A percentile compares a stretch with the other conserved stretches of the same genome.
Evolutionary conservation across 2,888 invertebrate genomes (phyloP).

Genomic region (Deladenus siricidicola): DNA sequence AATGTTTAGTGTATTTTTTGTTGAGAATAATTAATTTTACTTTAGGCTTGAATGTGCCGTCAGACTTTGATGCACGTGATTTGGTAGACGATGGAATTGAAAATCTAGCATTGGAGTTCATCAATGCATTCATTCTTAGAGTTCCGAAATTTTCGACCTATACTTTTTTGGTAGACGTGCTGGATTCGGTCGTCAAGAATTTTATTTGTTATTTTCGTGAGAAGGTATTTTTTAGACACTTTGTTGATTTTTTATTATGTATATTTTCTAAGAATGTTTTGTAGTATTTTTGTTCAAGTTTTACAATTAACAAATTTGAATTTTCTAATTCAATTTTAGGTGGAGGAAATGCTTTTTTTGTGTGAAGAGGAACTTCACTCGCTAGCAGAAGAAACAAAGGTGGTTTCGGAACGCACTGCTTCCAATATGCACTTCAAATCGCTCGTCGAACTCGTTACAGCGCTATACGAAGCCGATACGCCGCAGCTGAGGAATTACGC

Average conservation of each 20-base stretch:
- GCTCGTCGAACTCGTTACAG: conserved; percentile 13
- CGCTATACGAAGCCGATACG: conserved; percentile 13
- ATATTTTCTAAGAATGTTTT: neutral
- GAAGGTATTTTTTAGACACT: conserved; percentile 4
- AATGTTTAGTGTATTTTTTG: too few relatives aligned
- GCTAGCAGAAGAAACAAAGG: conserved; percentile 8
- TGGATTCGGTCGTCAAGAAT: conserved; percentile 15
- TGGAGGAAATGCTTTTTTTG: conserved; percentile 12
- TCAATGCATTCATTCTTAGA: conserved; percentile 11
- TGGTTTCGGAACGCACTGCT: conserved; percentile 5
- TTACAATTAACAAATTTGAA: neutral
- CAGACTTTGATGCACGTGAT: conserved; percentile 12
- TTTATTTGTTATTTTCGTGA: conserved; percentile 18
- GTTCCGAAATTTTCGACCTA: conserved; percentile 10
- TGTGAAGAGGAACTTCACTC: conserved; percentile 16
- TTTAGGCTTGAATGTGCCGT: conserved; percentile 14
- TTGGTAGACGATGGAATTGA: conserved; percentile 16
- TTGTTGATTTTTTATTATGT: neutral
- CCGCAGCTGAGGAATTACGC: conserved; percentile 4
- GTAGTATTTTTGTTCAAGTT: neutral
- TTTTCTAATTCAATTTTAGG: conserved; percentile 8
- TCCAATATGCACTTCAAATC: conserved; percentile 16
- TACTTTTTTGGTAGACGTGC: conserved; percentile 11
- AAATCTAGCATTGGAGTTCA: conserved; percentile 14
- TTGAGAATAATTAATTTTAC: neutral